Evolutionary conservation across 2,797 vertebrate species (phyloP).

Genomic region (Prionace glauca): DNA sequence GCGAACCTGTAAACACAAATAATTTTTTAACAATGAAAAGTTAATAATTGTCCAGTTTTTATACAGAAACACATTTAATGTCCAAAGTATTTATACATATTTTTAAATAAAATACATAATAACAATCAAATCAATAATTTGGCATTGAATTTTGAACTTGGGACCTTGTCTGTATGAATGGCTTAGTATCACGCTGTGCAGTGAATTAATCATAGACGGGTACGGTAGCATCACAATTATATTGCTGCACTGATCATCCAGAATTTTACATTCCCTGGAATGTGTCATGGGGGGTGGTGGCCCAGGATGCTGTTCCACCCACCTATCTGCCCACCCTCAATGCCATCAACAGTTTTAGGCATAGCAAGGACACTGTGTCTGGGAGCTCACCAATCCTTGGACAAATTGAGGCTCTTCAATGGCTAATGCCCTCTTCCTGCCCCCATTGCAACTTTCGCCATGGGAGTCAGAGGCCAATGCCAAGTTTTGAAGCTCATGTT

Average conservation of each 20-base stretch:
- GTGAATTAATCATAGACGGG: background rate
- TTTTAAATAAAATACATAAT: background rate
- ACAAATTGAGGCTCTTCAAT: background rate
- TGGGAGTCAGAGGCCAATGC: too few species aligned
- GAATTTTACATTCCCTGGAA: background rate
- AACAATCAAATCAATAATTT: background rate
- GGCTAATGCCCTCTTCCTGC: background rate
- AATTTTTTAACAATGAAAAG: background rate
- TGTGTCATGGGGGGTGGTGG: too few species aligned
- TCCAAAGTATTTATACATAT: background rate
- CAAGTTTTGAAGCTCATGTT: background rate
- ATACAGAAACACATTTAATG: background rate
- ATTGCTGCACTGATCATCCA: background rate
- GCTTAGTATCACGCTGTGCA: background rate
- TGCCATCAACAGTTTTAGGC: background rate
- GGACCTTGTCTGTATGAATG: background rate
- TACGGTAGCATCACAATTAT: background rate
- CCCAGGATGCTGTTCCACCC: too few species aligned
- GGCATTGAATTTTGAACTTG: background rate
- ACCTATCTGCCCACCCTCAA: too few species aligned
- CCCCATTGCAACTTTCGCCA: background rate
- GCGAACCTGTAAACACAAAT: background rate
- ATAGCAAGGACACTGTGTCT: background rate
- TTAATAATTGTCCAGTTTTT: background rate
- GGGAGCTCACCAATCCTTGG: background rate